phyloP scores from a whole-genome alignment of 2,797 vertebrate species.

The Danio jaintianensis region DNA sequence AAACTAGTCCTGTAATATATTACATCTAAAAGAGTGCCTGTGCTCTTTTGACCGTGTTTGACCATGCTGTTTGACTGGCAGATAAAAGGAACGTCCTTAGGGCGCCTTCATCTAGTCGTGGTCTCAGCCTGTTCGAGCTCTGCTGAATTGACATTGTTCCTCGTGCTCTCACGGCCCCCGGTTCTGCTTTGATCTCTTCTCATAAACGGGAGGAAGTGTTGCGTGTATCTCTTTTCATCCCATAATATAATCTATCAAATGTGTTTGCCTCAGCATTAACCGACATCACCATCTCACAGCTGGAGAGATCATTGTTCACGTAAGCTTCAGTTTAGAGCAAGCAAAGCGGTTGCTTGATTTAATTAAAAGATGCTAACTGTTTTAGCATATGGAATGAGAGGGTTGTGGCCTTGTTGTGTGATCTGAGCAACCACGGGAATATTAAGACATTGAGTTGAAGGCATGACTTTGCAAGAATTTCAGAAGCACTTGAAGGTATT shows the following conservation, averaged over 20 bases:
- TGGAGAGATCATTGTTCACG: constrained; percentile 32
- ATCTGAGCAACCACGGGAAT: not conserved
- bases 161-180: constrained; percentile 68
- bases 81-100: constrained; percentile 54
- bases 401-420: not conserved
- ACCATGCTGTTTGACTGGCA: constrained; percentile 40
- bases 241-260: constrained; percentile 79
- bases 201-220: constrained; percentile 73
- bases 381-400: constrained; percentile 4
- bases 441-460: not conserved
- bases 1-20: constrained; percentile 4
- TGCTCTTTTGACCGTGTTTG: constrained; percentile 22
- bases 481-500: not conserved
- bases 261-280: constrained; percentile 79
- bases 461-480: not conserved
- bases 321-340: constrained; percentile 15
- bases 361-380: constrained; percentile 31
- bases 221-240: constrained; percentile 76
- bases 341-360: constrained; percentile 28
- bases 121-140: constrained; percentile 74
- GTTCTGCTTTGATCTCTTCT: constrained; percentile 79
- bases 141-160: constrained; percentile 72
- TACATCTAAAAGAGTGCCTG: constrained; percentile 8
- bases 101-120: constrained; percentile 74
- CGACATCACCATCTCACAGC: constrained; percentile 70